Evolutionary conservation across 1,140 invertebrate species (phyloP).

Genomic region (Tigriopus japonicus): DNA sequence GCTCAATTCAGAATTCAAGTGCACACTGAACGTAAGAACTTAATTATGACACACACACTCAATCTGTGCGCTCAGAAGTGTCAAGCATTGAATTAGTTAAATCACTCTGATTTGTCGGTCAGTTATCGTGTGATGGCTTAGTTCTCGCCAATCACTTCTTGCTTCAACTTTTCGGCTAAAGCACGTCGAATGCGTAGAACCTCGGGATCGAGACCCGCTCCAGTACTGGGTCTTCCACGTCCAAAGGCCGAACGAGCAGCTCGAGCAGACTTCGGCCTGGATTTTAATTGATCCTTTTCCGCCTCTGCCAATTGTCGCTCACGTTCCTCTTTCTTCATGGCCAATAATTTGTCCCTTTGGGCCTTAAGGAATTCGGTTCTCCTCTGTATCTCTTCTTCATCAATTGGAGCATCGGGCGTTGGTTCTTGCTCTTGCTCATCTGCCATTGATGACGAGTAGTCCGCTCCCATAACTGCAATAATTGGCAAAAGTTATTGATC

Average conservation of each 20-base stretch:
- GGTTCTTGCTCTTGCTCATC: constrained; percentile 16
- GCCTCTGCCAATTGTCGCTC: constrained; percentile 44
- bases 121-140: background rate
- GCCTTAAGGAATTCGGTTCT: constrained; percentile 62
- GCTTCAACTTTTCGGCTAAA: constrained; percentile 56
- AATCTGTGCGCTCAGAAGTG: no score
- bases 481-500: background rate
- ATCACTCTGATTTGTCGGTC: no score
- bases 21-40: no score
- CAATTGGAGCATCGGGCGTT: constrained; percentile 13
- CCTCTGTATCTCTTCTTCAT: constrained; percentile 44
- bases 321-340: constrained; percentile 63
- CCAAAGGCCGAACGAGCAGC: constrained; percentile 41
- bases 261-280: constrained; percentile 44
- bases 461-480: constrained; percentile 19
- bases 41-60: no score
- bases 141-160: constrained; percentile 42
- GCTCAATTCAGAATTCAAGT: no score
- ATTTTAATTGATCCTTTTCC: constrained; percentile 24
- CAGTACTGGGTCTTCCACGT: constrained; percentile 19
- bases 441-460: background rate
- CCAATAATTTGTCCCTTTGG: constrained; percentile 70
- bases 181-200: constrained; percentile 54
- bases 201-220: background rate
- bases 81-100: no score